These are phyloP conservation scores for Florisuga fusca DNA, from an alignment of 2,797 vertebrate genomes.

Conservation along the genomic window DNA sequence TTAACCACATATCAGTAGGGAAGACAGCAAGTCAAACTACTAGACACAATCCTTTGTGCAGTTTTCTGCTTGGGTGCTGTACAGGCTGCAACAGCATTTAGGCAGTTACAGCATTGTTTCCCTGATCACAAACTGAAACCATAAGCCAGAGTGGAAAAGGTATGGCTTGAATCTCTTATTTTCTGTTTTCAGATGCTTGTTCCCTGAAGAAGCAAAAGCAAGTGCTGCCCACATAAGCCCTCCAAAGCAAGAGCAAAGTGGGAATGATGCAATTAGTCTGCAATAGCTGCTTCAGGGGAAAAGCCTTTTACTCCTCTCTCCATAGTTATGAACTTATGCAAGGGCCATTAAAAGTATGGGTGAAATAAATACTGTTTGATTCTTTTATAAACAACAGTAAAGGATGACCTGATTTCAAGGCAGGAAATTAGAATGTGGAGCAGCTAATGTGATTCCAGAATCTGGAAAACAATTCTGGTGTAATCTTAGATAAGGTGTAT, in stretches of 20 bases:
- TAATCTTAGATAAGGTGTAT: not conserved
- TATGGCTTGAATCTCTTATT: not conserved
- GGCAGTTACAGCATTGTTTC: not conserved
- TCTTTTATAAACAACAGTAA: conserved; percentile 22
- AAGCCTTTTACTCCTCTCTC: not conserved
- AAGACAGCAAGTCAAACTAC: not conserved
- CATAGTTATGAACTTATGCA: not conserved
- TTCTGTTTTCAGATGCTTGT: not conserved
- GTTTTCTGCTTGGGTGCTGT: not conserved
- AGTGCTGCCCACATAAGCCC: not conserved
- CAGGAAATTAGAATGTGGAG: not conserved
- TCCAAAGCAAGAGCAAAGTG: not conserved
- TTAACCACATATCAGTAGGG: not conserved
- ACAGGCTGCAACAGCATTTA: not conserved
- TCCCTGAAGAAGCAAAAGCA: not conserved
- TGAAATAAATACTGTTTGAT: conserved; percentile 34
- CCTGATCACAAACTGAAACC: not conserved
- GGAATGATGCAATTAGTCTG: not conserved
- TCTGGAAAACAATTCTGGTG: not conserved
- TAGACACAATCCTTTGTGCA: not conserved
- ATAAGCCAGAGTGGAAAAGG: not conserved
- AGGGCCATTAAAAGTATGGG: not conserved
- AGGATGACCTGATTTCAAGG: not conserved
- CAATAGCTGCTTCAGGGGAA: not conserved
- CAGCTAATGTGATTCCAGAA: not conserved